Evolutionary conservation across 2,797 vertebrate species (phyloP).

Genomic region (Eulemur albifrons): DNA sequence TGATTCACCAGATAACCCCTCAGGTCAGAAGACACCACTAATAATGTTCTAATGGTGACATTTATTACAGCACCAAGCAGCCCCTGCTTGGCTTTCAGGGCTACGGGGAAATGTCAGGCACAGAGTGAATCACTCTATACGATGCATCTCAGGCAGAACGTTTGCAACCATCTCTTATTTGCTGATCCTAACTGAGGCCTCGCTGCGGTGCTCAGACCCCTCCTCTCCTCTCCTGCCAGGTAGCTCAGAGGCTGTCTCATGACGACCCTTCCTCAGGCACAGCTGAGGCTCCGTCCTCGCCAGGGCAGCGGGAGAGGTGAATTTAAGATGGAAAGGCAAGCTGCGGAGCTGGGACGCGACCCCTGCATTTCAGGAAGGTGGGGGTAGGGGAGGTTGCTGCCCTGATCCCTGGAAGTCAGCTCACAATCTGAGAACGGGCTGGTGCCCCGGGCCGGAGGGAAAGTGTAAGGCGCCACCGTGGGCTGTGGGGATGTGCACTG

Average conservation of each 20-base stretch:
- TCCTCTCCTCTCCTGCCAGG: neutral
- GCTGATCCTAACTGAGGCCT: slow-evolving; percentile 77
- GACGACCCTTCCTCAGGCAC: neutral
- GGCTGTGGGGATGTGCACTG: rapidly evolving
- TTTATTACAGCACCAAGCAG: slow-evolving; percentile 78
- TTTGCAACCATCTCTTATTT: slow-evolving; percentile 78
- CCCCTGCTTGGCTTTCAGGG: slow-evolving; percentile 79
- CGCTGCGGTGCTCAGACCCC: slow-evolving; percentile 35
- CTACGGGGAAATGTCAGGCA: slow-evolving; percentile 83
- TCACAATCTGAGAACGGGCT: neutral
- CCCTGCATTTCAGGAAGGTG: neutral
- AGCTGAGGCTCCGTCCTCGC: neutral
- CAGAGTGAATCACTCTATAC: slow-evolving; percentile 78
- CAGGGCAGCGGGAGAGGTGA: neutral
- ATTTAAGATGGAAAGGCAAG: neutral
- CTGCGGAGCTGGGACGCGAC: rapidly evolving
- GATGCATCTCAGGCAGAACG: slow-evolving; percentile 69
- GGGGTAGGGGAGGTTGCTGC: neutral
- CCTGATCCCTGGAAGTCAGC: neutral
- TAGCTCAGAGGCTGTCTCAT: neutral
- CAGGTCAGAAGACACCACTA: slow-evolving; percentile 82
- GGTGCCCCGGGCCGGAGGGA: neutral
- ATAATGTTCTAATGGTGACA: slow-evolving; percentile 80
- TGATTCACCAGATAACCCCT: slow-evolving; percentile 78
- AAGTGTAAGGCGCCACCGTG: rapidly evolving